Base-by-base conservation (phyloP, 2,113 vertebrate species). In the Miniopterus natalensis region DNA sequence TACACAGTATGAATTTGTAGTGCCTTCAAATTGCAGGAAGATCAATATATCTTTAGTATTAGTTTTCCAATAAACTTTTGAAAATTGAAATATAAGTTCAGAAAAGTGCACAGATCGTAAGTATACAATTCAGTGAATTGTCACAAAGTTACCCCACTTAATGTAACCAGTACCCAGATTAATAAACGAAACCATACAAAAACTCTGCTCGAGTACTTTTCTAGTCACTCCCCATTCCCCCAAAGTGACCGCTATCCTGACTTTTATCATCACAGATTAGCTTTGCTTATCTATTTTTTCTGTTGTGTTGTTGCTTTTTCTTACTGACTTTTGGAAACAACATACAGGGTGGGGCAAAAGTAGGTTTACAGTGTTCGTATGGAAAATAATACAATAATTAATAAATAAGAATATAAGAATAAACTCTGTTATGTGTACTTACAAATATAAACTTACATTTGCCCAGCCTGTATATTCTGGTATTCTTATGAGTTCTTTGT, bases 61-160 rank as follows among this genome's bases (percentile, higher is more conserved):
- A 40, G 25, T 81, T 90, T 93, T 51, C 71, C 5, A 59, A n/a
- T 92, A 75, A 89, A 75, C 20, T 71, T 73, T 73, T 21, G 9
- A 95, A 86, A 87, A 74, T n/a, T 86, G 15, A 87, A 70, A 49
- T 84, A 70, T 40, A 27, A 8, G 40, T 70, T 75, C 31, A 83
- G 77, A 36, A 91, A 51, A 93, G 36, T 55, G 65, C 23, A 66
- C 12, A 59, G 36, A 45, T 83, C 2, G 29, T 36, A 94, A 73
- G 21, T 36, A 18, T 59, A 45, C 31, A 83, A 8, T 29, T 71
- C 20, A 25, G 1, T 65, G 23, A 66, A 31, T 74, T 91, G 8
- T 80, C 57, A 68, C 13, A 66, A 90, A 96, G 31, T 78, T 25
- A 31, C 65, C n/a, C 27, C 12, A 51, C 36, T 87, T 66, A 51